Evolutionary conservation across 2,888 invertebrate genomes (phyloP).

Genomic region (Melanargia galathea): DNA sequence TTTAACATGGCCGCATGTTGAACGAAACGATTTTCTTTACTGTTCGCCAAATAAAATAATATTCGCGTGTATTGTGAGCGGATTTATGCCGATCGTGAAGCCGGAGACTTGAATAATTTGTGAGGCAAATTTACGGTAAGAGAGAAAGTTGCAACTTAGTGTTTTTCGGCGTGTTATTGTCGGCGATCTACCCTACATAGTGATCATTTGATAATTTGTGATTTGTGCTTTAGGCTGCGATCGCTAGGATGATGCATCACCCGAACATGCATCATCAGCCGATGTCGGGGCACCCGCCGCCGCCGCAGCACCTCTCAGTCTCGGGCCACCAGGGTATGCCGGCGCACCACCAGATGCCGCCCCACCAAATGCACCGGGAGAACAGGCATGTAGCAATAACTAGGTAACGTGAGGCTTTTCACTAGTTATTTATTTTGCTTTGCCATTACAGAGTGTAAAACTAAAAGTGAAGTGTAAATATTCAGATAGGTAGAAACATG

Average conservation of each 20-base stretch:
- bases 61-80: conserved; percentile 66
- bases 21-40: conserved; percentile 89
- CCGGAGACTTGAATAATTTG: conserved; percentile 53
- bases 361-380: conserved; percentile 86
- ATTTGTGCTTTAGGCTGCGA: conserved; percentile 65
- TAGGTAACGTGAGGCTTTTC: conserved; percentile 75
- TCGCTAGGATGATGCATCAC: conserved; percentile 80
- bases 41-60: conserved; percentile 86
- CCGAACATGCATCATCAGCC: conserved; percentile 82
- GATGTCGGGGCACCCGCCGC: conserved; percentile 78
- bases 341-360: conserved; percentile 83
- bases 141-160: conserved; percentile 58
- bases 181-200: conserved; percentile 51
- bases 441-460: background rate
- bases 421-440: conserved; percentile 55
- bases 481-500: background rate
- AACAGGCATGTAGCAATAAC: conserved; percentile 80
- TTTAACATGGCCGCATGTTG: conserved; percentile 94
- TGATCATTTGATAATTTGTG: conserved; percentile 53
- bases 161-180: conserved; percentile 61
- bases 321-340: conserved; percentile 73
- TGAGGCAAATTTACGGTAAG: conserved; percentile 65
- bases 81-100: conserved; percentile 69
- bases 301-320: conserved; percentile 62
- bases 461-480: background rate